Percentiles rank a stretch among this genome's conserved stretches.
Evolutionary conservation across 2,888 invertebrate genomes (phyloP).

Genomic region (Cybosia mesomella): DNA sequence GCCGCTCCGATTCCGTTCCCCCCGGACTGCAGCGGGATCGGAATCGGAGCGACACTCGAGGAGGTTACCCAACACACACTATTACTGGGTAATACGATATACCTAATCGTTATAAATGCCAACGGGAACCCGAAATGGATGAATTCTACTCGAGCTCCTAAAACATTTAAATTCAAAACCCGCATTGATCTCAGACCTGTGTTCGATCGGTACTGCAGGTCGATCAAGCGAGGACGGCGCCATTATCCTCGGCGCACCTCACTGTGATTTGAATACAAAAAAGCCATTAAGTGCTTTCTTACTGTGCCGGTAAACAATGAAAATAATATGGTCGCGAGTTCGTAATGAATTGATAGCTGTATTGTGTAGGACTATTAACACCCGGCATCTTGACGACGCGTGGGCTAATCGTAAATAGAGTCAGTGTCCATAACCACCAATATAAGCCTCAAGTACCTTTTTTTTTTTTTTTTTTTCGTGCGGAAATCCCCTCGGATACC

Average conservation of each 20-base stretch:
- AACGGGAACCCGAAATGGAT: background rate
- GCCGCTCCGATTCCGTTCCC: too few species aligned
- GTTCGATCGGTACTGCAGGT: conserved; percentile 33
- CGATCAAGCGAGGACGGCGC: conserved; percentile 55
- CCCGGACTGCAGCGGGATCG: too few species aligned
- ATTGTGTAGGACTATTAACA: conserved; percentile 35
- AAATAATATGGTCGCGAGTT: conserved; percentile 46
- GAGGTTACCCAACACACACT: too few species aligned
- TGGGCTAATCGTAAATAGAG: conserved; percentile 10
- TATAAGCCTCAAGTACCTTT: background rate
- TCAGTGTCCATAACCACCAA: background rate
- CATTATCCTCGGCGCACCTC: conserved; percentile 71
- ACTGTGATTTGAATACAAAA: conserved; percentile 83
- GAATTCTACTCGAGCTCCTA: background rate
- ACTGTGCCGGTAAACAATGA: conserved; percentile 62
- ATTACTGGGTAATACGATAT: too few species aligned
- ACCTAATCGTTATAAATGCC: too few species aligned
- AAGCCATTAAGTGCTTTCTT: conserved; percentile 71
- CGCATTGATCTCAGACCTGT: conserved; percentile 33
- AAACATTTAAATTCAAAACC: conserved; percentile 27
- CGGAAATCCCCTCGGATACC: too few species aligned
- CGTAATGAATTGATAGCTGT: conserved; percentile 49
- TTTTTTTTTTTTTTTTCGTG: too few species aligned
- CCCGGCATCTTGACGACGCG: conserved; percentile 14
- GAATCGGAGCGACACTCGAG: too few species aligned